Conservation (phyloP, 2,113 vertebrate species). For the Rhynchopsitta pachyrhyncha region DNA sequence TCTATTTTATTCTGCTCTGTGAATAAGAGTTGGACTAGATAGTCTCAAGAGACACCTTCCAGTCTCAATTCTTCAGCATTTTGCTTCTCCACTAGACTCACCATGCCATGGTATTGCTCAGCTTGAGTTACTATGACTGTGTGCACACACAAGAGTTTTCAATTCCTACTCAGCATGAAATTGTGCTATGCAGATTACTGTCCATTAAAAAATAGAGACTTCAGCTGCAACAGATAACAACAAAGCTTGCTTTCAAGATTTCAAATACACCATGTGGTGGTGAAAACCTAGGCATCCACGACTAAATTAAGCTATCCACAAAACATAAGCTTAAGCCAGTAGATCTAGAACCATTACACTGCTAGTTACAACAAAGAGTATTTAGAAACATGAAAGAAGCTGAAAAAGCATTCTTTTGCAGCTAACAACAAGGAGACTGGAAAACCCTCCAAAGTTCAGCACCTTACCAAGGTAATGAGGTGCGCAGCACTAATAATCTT, state of each 20-base stretch:
- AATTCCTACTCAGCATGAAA: background rate
- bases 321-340: background rate
- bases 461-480: background rate
- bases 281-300: background rate
- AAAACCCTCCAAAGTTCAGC: background rate
- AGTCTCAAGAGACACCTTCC: background rate
- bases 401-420: background rate
- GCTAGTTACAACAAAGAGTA: background rate
- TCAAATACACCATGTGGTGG: background rate
- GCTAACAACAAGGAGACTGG: background rate
- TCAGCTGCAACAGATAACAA: fast-evolving
- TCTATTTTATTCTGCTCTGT: background rate
- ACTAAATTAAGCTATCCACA: background rate
- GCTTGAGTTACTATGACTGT: background rate
- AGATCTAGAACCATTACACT: background rate
- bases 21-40: background rate
- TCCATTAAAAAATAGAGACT: background rate
- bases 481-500: background rate
- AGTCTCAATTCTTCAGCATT: background rate
- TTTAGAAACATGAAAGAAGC: background rate
- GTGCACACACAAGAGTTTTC: background rate
- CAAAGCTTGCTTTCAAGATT: background rate
- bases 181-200: background rate
- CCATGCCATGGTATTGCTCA: background rate
- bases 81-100: background rate